Conservation (phyloP, 2,888 invertebrate genomes). For the Watsonalla binaria region DNA sequence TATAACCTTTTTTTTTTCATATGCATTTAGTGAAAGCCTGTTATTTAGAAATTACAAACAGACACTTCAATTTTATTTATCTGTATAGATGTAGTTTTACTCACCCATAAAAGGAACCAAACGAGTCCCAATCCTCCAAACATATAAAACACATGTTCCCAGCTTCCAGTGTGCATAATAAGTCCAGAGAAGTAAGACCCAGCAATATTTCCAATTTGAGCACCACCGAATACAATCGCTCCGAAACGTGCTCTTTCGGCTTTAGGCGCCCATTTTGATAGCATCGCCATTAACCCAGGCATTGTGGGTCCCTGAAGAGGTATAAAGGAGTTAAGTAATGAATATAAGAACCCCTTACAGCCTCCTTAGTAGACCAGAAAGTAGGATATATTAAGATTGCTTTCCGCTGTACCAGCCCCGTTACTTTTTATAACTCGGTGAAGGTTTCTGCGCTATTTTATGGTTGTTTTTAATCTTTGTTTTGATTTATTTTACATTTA, state of each 20-base stretch:
- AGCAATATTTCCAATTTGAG: slow-evolving; percentile 76
- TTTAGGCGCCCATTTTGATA: slow-evolving; percentile 81
- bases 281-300: slow-evolving; percentile 80
- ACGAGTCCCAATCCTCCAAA: slow-evolving; percentile 73
- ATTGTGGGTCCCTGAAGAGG: slow-evolving; percentile 76
- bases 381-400: not conserved
- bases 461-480: too few species aligned
- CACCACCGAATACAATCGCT: slow-evolving; percentile 79
- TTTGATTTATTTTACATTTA: too few species aligned
- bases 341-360: not conserved
- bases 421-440: not conserved
- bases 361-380: not conserved
- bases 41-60: too few species aligned
- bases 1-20: too few species aligned
- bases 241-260: slow-evolving; percentile 76
- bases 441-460: not conserved
- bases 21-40: too few species aligned
- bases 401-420: not conserved
- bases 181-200: slow-evolving; percentile 74
- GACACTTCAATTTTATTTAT: too few species aligned
- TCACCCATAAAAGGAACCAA: slow-evolving; percentile 76
- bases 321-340: not conserved
- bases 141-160: slow-evolving; percentile 80
- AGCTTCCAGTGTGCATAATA: slow-evolving; percentile 68
- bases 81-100: slow-evolving; percentile 11